Conservation (phyloP, 2,888 invertebrate genomes). For the Nycteola revayana region DNA sequence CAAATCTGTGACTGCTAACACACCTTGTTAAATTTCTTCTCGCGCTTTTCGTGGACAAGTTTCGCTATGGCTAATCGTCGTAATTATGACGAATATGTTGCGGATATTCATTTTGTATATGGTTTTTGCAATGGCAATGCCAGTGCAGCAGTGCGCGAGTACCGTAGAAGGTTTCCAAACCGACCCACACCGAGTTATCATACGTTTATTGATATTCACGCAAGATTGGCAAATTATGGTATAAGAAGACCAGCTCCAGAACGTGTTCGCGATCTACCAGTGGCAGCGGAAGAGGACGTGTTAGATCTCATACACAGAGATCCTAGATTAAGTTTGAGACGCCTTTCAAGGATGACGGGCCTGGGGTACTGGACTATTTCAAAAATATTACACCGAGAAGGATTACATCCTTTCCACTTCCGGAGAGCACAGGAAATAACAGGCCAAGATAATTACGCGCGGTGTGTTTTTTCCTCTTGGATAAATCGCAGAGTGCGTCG, state of each 20-base stretch:
- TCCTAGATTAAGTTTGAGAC: too few relatives aligned
- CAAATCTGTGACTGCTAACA: too few relatives aligned
- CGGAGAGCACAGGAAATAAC: neutral
- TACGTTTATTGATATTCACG: conserved; percentile 5
- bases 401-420: conserved; percentile 1
- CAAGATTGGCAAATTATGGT: conserved; percentile 1
- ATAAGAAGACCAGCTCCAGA: too few relatives aligned
- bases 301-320: too few relatives aligned
- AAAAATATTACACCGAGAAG: neutral
- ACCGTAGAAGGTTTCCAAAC: conserved; percentile 13
- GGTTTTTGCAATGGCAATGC: conserved; percentile 22
- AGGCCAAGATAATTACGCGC: neutral
- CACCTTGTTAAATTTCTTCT: too few relatives aligned
- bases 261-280: too few relatives aligned
- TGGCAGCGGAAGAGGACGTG: too few relatives aligned
- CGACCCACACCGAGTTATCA: conserved; percentile 8
- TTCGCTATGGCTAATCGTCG: conserved; percentile 2
- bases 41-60: too few relatives aligned
- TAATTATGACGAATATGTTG: conserved; percentile 4
- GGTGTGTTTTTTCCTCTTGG: neutral
- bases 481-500: neutral
- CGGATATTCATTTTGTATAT: conserved; percentile 23
- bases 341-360: too few relatives aligned
- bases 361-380: too few relatives aligned
- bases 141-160: conserved; percentile 13